phyloP scores from a whole-genome alignment of 2,113 vertebrate genomes.

The Phylloscopus whistleri region DNA sequence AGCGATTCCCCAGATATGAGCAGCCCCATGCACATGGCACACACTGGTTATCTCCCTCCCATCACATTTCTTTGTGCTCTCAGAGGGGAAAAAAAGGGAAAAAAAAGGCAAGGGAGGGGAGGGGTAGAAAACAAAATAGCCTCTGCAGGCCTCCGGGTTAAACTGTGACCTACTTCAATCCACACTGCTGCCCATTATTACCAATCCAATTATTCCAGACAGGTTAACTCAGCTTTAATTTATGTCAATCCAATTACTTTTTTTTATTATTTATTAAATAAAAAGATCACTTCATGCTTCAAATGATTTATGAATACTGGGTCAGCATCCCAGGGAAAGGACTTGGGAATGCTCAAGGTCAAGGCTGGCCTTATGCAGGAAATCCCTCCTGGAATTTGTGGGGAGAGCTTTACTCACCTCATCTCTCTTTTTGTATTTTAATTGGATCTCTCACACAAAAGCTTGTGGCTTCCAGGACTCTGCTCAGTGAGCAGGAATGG shows the following conservation, averaged over 20 bases:
- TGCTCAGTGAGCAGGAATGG: conserved; percentile 11
- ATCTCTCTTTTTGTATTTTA: not conserved
- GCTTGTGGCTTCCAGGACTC: conserved; percentile 6
- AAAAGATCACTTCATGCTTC: conserved; percentile 35
- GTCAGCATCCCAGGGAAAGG: conserved; percentile 30
- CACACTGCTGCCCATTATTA: conserved; percentile 50
- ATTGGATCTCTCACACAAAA: conserved; percentile 33
- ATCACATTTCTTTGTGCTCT: not conserved
- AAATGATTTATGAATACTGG: conserved; percentile 35
- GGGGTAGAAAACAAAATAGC: not conserved
- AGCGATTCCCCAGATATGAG: not conserved
- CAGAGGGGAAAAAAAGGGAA: not conserved
- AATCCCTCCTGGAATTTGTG: not conserved
- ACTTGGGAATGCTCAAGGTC: conserved; percentile 42
- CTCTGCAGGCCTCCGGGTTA: conserved; percentile 46
- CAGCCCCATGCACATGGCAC: not conserved
- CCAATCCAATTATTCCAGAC: conserved; percentile 68
- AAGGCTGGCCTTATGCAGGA: not conserved
- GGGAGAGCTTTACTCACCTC: not conserved
- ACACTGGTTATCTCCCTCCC: not conserved
- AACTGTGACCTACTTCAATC: conserved; percentile 63
- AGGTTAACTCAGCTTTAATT: conserved; percentile 67
- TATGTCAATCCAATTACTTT: conserved; percentile 60
- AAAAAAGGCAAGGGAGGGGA: not conserved
- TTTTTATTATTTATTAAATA: conserved; percentile 25